phyloP scores from a whole-genome alignment of 2,888 invertebrate genomes.

The Oeneis ivallda region DNA sequence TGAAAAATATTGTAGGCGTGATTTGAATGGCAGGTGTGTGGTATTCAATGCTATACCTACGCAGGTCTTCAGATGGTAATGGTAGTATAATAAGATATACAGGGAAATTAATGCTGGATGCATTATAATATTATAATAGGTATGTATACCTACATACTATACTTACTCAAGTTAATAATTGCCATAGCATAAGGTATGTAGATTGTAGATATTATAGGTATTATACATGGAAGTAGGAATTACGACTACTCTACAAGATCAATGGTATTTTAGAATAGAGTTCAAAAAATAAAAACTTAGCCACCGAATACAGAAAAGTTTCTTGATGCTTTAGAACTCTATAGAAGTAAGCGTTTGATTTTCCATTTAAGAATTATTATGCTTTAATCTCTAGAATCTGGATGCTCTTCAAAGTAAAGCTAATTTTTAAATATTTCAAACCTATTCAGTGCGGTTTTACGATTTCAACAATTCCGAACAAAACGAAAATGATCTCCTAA shows the following conservation, averaged over 20 bases:
- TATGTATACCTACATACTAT: neutral
- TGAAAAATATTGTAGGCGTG: conserved; percentile 58
- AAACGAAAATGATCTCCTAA: conserved; percentile 46
- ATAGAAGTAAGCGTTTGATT: too few relatives aligned
- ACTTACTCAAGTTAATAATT: conserved; percentile 8
- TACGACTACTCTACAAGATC: too few relatives aligned
- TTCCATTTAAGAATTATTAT: too few relatives aligned
- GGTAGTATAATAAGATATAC: conserved; percentile 49
- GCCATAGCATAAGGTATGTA: neutral
- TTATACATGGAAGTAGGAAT: too few relatives aligned
- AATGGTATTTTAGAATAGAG: neutral
- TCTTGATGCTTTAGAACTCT: neutral
- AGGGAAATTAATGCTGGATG: conserved; percentile 35
- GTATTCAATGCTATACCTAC: conserved; percentile 42
- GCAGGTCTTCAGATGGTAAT: conserved; percentile 46
- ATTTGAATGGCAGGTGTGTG: conserved; percentile 71
- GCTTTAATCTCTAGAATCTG: too few relatives aligned
- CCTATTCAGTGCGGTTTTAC: neutral
- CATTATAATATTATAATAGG: conserved; percentile 22
- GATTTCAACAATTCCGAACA: neutral
- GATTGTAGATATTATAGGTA: neutral
- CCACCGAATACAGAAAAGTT: neutral
- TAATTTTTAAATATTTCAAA: too few relatives aligned
- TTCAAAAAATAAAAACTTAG: neutral
- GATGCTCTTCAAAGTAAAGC: too few relatives aligned